phyloP scores from a whole-genome alignment of 2,797 vertebrate genomes.

The Oceanodroma leucorhoa region DNA sequence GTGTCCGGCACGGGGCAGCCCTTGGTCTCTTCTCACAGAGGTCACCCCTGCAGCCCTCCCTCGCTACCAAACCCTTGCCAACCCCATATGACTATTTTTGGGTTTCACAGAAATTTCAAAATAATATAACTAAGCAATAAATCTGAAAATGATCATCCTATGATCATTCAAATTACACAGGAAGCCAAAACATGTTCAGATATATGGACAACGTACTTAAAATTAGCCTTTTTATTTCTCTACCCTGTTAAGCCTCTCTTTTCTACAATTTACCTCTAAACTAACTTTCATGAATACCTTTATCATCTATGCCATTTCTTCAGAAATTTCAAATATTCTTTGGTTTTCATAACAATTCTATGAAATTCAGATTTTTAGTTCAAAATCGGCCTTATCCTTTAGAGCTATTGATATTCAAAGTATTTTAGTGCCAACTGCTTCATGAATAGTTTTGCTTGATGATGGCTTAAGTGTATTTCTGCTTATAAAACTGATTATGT shows the following conservation, averaged over 20 bases:
- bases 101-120: not conserved
- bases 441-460: not conserved
- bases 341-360: not conserved
- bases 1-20: rapidly evolving
- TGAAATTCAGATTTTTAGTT: not conserved
- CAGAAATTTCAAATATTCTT: not conserved
- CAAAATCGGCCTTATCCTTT: not conserved
- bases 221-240: rapidly evolving
- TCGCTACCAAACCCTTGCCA: rapidly evolving
- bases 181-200: not conserved
- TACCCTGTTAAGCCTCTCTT: rapidly evolving
- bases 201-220: not conserved
- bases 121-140: not conserved
- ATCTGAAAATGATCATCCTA: not conserved
- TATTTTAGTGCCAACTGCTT: not conserved
- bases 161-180: not conserved
- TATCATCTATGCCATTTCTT: not conserved
- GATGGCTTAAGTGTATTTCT: not conserved
- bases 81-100: not conserved
- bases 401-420: not conserved
- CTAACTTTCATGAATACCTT: not conserved
- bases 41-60: not conserved
- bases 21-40: not conserved
- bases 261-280: not conserved
- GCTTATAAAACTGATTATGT: not conserved